Percentiles rank a stretch among this genome's conserved stretches.
phyloP scores from a whole-genome alignment of 1,140 invertebrate genomes.

The Mactra quadrangularis region DNA sequence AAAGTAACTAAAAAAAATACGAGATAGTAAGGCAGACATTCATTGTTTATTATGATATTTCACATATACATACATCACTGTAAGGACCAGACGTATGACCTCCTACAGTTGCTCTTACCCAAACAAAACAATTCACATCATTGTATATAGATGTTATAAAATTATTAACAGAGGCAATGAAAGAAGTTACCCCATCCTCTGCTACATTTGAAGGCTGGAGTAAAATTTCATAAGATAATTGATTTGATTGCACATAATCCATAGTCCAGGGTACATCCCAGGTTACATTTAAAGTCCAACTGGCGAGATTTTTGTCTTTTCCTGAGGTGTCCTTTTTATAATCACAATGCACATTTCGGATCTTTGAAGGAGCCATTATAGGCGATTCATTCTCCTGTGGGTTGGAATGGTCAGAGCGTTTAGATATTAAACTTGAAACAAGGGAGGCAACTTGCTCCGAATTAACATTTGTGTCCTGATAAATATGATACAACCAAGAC shows the following conservation, averaged over 20 bases:
- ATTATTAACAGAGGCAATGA: not conserved
- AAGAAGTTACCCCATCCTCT: constrained; percentile 3
- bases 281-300: constrained; percentile 16
- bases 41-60: too few species aligned
- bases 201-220: constrained; percentile 52
- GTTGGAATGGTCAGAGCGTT: not conserved
- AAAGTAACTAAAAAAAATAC: too few species aligned
- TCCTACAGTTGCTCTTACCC: constrained; percentile 59
- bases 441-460: constrained; percentile 72
- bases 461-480: constrained; percentile 85
- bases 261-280: constrained; percentile 72
- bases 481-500: constrained; percentile 85
- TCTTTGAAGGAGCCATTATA: constrained; percentile 25
- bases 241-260: constrained; percentile 42
- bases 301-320: not conserved
- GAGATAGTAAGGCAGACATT: too few species aligned
- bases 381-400: too few species aligned
- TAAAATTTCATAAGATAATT: constrained; percentile 69
- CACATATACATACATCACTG: constrained; percentile 28
- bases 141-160: constrained; percentile 16
- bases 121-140: constrained; percentile 42
- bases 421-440: constrained; percentile 53
- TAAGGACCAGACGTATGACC: constrained; percentile 14
- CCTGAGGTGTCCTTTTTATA: constrained; percentile 16
- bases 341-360: constrained; percentile 56